These are phyloP conservation scores for Ceratotherium simum DNA, from an alignment of 2,113 vertebrate species.

Conservation along the genomic window DNA sequence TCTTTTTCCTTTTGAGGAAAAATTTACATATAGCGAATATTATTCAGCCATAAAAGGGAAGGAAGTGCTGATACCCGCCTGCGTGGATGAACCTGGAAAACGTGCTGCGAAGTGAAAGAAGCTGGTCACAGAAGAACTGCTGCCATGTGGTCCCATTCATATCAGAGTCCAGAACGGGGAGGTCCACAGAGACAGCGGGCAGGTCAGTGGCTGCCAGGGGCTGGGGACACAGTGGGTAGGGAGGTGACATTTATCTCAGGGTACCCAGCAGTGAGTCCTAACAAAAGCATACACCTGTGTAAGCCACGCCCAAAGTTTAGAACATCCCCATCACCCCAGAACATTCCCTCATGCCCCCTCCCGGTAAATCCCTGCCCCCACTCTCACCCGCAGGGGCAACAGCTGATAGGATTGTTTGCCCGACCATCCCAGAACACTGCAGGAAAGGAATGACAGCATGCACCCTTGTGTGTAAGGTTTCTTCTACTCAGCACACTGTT, in stretches of 20 bases:
- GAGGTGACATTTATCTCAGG: neutral
- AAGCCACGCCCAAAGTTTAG: neutral
- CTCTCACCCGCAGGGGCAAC: too few relatives aligned
- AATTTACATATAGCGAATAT: rapidly evolving
- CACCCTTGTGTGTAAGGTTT: rapidly evolving
- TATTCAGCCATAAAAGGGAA: rapidly evolving
- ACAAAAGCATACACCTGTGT: neutral
- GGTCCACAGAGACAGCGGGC: too few relatives aligned
- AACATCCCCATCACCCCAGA: neutral
- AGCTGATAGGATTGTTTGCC: neutral
- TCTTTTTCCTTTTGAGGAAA: neutral
- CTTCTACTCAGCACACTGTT: rapidly evolving
- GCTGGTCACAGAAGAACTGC: rapidly evolving
- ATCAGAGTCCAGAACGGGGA: rapidly evolving
- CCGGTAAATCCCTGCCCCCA: neutral
- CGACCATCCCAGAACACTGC: neutral
- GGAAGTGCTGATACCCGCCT: rapidly evolving
- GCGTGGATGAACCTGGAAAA: neutral
- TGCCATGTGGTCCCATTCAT: rapidly evolving
- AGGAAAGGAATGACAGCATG: rapidly evolving
- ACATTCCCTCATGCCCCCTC: neutral
- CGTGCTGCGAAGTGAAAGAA: rapidly evolving
- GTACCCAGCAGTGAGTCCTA: rapidly evolving
- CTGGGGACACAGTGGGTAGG: neutral
- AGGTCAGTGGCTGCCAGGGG: too few relatives aligned